A percentile compares a stretch with the other conserved stretches of the same genome.
These are phyloP conservation scores for Melinaea marsaeus DNA, from an alignment of 2,888 invertebrate genomes.

Conservation along the genomic window DNA sequence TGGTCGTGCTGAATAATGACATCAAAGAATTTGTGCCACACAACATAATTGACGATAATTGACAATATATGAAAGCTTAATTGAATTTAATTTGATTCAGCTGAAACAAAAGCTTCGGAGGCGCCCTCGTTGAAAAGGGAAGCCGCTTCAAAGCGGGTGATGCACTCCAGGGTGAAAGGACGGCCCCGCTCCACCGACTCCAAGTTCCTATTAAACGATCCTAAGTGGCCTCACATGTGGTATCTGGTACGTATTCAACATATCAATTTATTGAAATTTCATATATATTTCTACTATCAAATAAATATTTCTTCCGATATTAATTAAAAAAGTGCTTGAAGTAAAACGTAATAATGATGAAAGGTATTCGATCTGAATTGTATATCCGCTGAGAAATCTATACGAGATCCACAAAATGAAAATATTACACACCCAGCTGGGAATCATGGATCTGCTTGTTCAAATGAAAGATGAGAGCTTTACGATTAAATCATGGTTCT, in stretches of 20 bases:
- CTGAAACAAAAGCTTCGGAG: conserved; percentile 49
- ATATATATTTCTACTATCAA: too few relatives aligned
- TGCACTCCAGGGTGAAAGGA: conserved; percentile 87
- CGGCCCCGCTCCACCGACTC: conserved; percentile 63
- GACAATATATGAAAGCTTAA: conserved; percentile 13
- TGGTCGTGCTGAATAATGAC: neutral
- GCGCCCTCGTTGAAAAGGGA: conserved; percentile 61
- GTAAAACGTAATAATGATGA: too few relatives aligned
- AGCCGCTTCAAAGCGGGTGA: conserved; percentile 59
- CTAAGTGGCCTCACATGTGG: conserved; percentile 97
- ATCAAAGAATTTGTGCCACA: neutral
- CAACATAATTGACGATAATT: conserved; percentile 10
- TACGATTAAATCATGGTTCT: too few relatives aligned
- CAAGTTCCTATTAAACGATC: conserved; percentile 85
- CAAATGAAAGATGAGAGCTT: too few relatives aligned
- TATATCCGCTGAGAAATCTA: too few relatives aligned
- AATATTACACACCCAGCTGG: too few relatives aligned
- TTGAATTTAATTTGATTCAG: conserved; percentile 38
- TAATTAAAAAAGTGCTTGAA: too few relatives aligned
- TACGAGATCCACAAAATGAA: too few relatives aligned
- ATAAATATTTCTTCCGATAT: too few relatives aligned
- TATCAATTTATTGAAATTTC: too few relatives aligned
- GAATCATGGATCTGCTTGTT: too few relatives aligned
- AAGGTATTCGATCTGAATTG: too few relatives aligned
- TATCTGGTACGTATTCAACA: conserved; percentile 88